Conservation (phyloP, 2,888 invertebrate species). For the Tipula lateralis region DNA sequence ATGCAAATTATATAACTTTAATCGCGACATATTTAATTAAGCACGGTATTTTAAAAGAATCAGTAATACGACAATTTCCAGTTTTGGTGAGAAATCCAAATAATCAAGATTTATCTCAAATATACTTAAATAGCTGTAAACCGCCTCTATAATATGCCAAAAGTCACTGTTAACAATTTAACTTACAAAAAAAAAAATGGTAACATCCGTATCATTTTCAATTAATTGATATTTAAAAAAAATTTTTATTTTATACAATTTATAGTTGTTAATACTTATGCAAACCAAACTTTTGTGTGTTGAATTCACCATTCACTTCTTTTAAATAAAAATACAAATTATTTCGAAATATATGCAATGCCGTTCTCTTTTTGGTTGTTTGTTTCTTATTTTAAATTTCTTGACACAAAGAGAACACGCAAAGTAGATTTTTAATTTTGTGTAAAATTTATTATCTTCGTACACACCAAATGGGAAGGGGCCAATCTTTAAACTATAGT, state of each 20-base stretch:
- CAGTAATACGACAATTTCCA: too few relatives aligned
- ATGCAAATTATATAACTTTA: too few relatives aligned
- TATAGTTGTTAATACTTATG: background rate
- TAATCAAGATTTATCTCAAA: background rate
- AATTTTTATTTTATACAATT: background rate
- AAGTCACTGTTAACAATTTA: background rate
- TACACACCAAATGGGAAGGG: background rate
- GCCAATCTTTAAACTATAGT: background rate
- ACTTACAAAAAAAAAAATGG: background rate
- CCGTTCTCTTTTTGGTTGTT: conserved; percentile 19
- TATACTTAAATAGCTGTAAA: background rate
- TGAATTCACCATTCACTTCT: conserved; percentile 5
- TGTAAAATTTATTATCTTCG: background rate
- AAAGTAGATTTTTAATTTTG: background rate
- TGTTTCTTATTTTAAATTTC: background rate
- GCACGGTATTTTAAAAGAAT: too few relatives aligned
- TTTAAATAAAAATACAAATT: background rate
- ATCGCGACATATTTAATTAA: too few relatives aligned
- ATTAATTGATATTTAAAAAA: background rate
- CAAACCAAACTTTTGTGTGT: background rate
- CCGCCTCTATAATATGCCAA: background rate
- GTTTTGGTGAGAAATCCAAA: background rate
- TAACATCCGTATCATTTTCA: background rate
- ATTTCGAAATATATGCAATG: conserved; percentile 11
- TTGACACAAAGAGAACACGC: background rate